Percentiles rank a stretch among this genome's conserved stretches.
phyloP scores from a whole-genome alignment of 2,113 vertebrate species.

The Amphiprion percula region DNA sequence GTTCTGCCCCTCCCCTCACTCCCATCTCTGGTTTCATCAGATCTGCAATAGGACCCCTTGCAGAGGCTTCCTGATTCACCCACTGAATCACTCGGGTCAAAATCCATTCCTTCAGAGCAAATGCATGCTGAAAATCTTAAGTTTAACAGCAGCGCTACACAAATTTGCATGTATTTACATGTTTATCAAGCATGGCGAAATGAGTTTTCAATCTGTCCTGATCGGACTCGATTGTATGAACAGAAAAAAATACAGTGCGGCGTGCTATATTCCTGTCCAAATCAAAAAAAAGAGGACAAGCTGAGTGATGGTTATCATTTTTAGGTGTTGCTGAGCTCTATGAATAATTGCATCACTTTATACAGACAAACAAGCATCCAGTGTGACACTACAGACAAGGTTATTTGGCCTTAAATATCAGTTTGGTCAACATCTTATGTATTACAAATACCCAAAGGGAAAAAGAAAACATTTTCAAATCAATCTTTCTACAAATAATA shows the following conservation, averaged over 20 bases:
- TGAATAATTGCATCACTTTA: constrained; percentile 51
- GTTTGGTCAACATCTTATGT: constrained; percentile 10
- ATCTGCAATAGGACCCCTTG: constrained; percentile 63
- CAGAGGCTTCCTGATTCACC: constrained; percentile 40
- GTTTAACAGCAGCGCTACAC: constrained; percentile 22
- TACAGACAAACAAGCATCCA: neutral
- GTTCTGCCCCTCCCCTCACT: constrained; percentile 39
- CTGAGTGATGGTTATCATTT: constrained; percentile 25
- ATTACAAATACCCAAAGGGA: constrained; percentile 16
- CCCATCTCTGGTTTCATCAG: constrained; percentile 75
- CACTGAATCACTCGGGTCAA: constrained; percentile 45
- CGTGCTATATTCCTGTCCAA: constrained; percentile 17
- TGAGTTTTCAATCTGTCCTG: constrained; percentile 16
- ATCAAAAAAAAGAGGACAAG: constrained; percentile 6
- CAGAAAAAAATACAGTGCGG: constrained; percentile 20
- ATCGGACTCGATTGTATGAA: constrained; percentile 36
- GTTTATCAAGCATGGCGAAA: constrained; percentile 50
- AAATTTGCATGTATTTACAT: constrained; percentile 61
- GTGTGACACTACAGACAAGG: neutral
- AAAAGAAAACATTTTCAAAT: constrained; percentile 10
- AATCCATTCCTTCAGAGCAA: constrained; percentile 50
- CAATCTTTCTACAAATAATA: constrained; percentile 3
- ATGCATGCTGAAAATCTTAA: constrained; percentile 16
- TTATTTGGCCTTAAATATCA: constrained; percentile 20
- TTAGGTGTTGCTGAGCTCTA: constrained; percentile 25